A percentile compares a stretch with the other conserved stretches of the same genome.
phyloP scores from a whole-genome alignment of 2,888 invertebrate genomes.

The Amiota mariae region DNA sequence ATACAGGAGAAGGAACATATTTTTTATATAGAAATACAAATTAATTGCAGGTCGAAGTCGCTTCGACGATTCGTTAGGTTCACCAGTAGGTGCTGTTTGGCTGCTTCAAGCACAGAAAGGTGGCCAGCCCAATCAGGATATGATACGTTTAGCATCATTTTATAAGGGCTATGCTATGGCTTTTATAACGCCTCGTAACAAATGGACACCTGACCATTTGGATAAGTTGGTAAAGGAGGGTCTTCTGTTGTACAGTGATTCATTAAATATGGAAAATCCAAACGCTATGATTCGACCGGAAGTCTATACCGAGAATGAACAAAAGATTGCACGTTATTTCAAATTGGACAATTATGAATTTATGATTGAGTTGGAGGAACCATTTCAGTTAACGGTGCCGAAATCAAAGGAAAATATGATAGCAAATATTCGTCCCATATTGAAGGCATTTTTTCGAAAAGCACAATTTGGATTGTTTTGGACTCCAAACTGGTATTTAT shows the following conservation, averaged over 20 bases:
- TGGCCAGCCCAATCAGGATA: conserved; percentile 31
- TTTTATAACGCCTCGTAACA: conserved; percentile 64
- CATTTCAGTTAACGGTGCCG: conserved; percentile 11
- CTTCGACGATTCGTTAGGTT: conserved; percentile 33
- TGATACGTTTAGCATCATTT: conserved; percentile 57
- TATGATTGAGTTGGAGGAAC: conserved; percentile 56
- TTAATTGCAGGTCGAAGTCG: conserved; percentile 21
- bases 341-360: conserved; percentile 60
- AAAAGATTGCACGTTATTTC: conserved; percentile 57
- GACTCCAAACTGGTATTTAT: conserved; percentile 52
- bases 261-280: conserved; percentile 28
- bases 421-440: conserved; percentile 40
- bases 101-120: conserved; percentile 35
- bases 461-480: conserved; percentile 60
- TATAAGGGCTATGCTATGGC: conserved; percentile 67
- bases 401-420: conserved; percentile 41
- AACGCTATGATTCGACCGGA: conserved; percentile 25
- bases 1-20: not conserved
- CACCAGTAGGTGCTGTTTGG: conserved; percentile 35
- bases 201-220: conserved; percentile 63
- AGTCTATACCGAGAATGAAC: conserved; percentile 49
- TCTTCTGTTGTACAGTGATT: conserved; percentile 46
- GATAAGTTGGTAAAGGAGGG: conserved; percentile 65
- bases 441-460: conserved; percentile 58
- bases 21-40: too few relatives aligned